Percentiles rank a stretch among this genome's conserved stretches.
Conservation (phyloP, 2,797 vertebrate genomes). For the Trematomus bernacchii region DNA sequence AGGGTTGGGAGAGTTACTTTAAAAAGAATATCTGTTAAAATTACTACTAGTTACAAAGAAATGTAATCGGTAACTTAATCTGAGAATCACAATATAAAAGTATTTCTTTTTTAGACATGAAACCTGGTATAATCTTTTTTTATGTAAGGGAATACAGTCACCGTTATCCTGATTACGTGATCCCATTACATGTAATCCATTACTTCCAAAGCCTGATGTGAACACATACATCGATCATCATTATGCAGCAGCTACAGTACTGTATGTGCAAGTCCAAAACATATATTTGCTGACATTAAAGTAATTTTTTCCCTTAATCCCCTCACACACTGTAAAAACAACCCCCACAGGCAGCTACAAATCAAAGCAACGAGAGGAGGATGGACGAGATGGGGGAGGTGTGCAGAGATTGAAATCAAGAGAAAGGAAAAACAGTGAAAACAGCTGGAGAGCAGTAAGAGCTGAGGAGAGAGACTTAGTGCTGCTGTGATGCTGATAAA, state of each 20-base stretch:
- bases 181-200: too few relatives aligned
- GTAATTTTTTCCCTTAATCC: constrained; percentile 29
- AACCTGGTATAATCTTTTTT: too few relatives aligned
- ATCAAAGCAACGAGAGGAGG: constrained; percentile 48
- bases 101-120: too few relatives aligned
- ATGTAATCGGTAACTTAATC: too few relatives aligned
- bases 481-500: constrained; percentile 26
- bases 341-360: constrained; percentile 37
- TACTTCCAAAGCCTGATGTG: neutral
- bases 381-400: constrained; percentile 41
- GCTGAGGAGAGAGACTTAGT: constrained; percentile 19
- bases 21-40: too few relatives aligned
- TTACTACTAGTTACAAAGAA: too few relatives aligned
- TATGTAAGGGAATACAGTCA: too few relatives aligned
- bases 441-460: constrained; percentile 3
- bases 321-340: constrained; percentile 21
- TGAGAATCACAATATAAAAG: too few relatives aligned
- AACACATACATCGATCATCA: neutral
- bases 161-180: too few relatives aligned
- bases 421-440: constrained; percentile 44
- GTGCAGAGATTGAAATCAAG: constrained; percentile 37
- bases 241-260: neutral
- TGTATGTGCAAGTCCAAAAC: constrained; percentile 2
- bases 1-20: too few relatives aligned
- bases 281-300: constrained; percentile 41